Evolutionary conservation across 2,113 vertebrate genomes (phyloP).

Genomic region (Himantopus leucocephalus): DNA sequence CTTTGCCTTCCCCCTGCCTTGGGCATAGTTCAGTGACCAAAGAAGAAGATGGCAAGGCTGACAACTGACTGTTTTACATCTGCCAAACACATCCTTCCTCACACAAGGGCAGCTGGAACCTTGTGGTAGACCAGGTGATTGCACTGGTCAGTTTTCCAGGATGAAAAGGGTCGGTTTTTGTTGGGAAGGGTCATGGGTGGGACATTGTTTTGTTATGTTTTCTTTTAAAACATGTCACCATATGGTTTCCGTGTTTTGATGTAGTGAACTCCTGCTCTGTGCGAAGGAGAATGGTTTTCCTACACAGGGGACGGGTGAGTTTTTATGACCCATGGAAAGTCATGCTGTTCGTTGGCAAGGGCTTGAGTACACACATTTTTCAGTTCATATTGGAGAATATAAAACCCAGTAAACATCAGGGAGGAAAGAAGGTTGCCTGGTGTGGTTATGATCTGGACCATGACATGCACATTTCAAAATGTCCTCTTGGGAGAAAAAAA

Average conservation of each 20-base stretch:
- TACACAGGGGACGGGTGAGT: conserved; percentile 1
- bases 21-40: background rate
- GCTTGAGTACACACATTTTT: conserved; percentile 36
- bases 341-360: conserved; percentile 2
- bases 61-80: background rate
- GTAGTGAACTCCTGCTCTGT: background rate
- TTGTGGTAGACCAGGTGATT: background rate
- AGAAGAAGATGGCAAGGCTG: background rate
- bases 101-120: background rate
- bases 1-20: background rate
- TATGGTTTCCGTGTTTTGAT: conserved; percentile 13
- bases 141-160: background rate
- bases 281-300: conserved; percentile 1
- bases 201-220: background rate
- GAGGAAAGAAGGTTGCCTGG: conserved; percentile 38
- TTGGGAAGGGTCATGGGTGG: background rate
- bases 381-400: conserved; percentile 27
- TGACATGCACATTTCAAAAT: conserved; percentile 16
- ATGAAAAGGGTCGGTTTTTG: background rate
- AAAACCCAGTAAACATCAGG: conserved; percentile 28
- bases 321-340: conserved; percentile 53
- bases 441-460: conserved; percentile 40
- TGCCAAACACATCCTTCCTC: background rate
- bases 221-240: conserved; percentile 27
- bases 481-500: conserved; percentile 1